These are phyloP conservation scores for Noctuana brunneofusca DNA, from an alignment of 2,888 invertebrate species.

Conservation along the genomic window DNA sequence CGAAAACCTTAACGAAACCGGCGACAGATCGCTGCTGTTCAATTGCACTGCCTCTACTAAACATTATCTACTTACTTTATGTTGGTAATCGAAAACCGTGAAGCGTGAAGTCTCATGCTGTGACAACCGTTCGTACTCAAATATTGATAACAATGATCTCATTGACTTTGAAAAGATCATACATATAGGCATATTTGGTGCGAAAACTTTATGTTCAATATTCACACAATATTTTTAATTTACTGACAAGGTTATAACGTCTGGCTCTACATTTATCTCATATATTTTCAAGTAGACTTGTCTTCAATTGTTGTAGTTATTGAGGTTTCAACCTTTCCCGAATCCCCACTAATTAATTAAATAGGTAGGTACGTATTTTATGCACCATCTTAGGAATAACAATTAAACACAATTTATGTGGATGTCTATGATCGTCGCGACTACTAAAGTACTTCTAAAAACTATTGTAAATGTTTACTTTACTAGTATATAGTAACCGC, in stretches of 20 bases:
- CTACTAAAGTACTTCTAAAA: neutral
- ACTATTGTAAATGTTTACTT: neutral
- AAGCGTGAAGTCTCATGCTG: conserved; percentile 42
- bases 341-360: no score
- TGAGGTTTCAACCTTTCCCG: no score
- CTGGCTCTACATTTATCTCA: neutral
- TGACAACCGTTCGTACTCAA: conserved; percentile 40
- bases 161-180: conserved; percentile 30
- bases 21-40: conserved; percentile 41
- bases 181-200: neutral
- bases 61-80: conserved; percentile 36
- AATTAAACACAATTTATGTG: no score
- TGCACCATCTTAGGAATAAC: no score
- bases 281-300: no score
- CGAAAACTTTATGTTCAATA: neutral
- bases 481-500: neutral
- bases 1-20: conserved; percentile 37
- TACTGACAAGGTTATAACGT: neutral
- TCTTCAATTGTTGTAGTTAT: no score
- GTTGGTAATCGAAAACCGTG: conserved; percentile 40
- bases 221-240: neutral
- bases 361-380: no score
- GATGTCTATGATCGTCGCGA: no score
- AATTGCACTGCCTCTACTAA: conserved; percentile 43
- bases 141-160: conserved; percentile 35